Base-by-base conservation (phyloP, 2,888 invertebrate species). In the Leptopilina syphax region DNA sequence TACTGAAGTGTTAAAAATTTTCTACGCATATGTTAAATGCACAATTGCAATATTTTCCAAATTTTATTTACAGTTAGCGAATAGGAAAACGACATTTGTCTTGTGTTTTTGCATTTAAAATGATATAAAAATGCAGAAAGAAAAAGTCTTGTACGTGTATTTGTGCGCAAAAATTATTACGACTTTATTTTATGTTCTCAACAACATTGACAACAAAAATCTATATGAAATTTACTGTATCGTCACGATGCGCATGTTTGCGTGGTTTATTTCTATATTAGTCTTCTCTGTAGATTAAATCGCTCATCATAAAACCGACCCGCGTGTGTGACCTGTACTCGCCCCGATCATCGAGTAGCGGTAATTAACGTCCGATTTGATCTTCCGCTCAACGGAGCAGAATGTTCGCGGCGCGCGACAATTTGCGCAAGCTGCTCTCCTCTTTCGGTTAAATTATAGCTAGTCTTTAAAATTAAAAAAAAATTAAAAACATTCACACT, bases 341-440 rank as follows among this genome's bases (percentile, higher is more conserved):
- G 67, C n/a, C 8, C 41, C 34, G 78, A 78, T 78, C 65, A 54
- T 83, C 84, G 85, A 79, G 83, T 77, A 81, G 81, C 79, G 86
- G 83, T 87, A 87, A 88, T 89, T 87, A 87, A 87, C 86, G 85
- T 86, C 84, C 84, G 88, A 89, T 88, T 87, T 86, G 86, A 89
- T 89, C 86, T 86, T 82, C 80, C 80, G 84, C 84, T 87, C 84
- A 83, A 85, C 84, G 83, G 80, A 85, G 85, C 83, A 83, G 83
- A 84, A 83, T 83, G 84, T 85, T 84, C 81, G 80, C 81, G 78
- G 81, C 80, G 83, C 80, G 85, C 82, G 82, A 83, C 83, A 80
- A 79, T 83, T 83, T 79, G 57, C 78, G 73, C 81, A 78, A 83
- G 78, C 80, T 79, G 80, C 76, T 77, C 4, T 54, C 50, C 1